phyloP scores from a whole-genome alignment of 2,888 invertebrate species.

The Tanaodytes sp. region DNA sequence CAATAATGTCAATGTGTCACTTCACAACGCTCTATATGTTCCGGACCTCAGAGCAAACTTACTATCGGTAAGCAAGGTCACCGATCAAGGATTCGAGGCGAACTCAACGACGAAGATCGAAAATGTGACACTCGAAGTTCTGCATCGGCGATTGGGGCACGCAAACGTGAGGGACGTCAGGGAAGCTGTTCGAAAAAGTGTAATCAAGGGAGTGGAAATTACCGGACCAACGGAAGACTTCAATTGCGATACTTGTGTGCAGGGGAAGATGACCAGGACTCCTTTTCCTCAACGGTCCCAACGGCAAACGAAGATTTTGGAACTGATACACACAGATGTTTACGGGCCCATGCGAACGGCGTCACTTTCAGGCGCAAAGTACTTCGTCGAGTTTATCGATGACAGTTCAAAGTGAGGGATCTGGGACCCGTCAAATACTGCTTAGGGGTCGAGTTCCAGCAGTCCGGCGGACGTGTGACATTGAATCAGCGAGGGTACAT shows the following conservation, averaged over 20 bases:
- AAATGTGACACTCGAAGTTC: conserved; percentile 1
- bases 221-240: not conserved
- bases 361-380: conserved; percentile 52
- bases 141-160: conserved; percentile 34
- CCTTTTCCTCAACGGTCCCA: conserved; percentile 22
- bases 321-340: conserved; percentile 56
- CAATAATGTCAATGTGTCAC: not conserved
- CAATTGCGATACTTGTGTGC: conserved; percentile 14
- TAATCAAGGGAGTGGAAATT: conserved; percentile 24
- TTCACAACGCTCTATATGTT: conserved; percentile 3
- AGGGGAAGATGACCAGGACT: conserved; percentile 29
- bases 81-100: not conserved
- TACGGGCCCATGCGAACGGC: conserved; percentile 55
- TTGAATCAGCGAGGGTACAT: not conserved
- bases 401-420: conserved; percentile 51
- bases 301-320: conserved; percentile 22
- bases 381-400: conserved; percentile 59
- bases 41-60: conserved; percentile 12
- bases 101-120: too few relatives aligned
- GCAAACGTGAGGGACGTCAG: conserved; percentile 33
- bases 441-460: not conserved
- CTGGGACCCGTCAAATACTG: conserved; percentile 2
- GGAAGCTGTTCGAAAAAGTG: conserved; percentile 12
- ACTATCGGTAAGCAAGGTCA: conserved; percentile 16
- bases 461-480: not conserved